Evolutionary conservation across 2,888 invertebrate species (phyloP).

Genomic region (Drosophila niveifrons): DNA sequence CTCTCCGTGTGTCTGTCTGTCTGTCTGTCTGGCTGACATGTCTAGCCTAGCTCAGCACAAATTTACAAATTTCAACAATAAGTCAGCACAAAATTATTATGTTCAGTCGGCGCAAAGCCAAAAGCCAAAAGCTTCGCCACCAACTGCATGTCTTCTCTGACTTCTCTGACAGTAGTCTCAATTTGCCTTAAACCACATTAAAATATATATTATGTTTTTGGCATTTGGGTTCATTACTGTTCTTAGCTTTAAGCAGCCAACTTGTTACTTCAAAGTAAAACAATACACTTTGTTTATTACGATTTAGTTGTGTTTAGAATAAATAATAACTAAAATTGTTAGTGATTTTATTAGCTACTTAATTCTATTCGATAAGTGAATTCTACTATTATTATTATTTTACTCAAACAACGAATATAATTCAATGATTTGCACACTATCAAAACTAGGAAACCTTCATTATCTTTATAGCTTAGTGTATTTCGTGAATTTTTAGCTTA

Average conservation of each 20-base stretch:
- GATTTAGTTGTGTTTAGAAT: too few relatives aligned
- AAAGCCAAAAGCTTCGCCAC: conserved; percentile 29
- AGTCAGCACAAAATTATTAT: conserved; percentile 77
- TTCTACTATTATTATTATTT: too few relatives aligned
- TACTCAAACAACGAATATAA: too few relatives aligned
- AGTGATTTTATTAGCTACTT: too few relatives aligned
- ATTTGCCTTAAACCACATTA: not conserved
- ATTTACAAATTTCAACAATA: conserved; percentile 79
- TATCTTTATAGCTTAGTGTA: too few relatives aligned
- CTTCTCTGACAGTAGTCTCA: conserved; percentile 19
- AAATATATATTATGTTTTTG: not conserved
- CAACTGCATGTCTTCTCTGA: conserved; percentile 10
- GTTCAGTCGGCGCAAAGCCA: conserved; percentile 41
- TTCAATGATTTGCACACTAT: too few relatives aligned
- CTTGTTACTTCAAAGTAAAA: not conserved
- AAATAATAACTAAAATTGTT: too few relatives aligned
- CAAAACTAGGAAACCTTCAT: too few relatives aligned
- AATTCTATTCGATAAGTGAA: too few relatives aligned
- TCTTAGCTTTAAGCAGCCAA: not conserved
- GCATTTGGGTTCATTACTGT: not conserved
- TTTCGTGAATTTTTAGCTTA: too few relatives aligned
- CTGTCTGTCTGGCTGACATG: conserved; percentile 29
- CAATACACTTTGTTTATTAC: too few relatives aligned
- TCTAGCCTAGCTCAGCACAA: conserved; percentile 64
- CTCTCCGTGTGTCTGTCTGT: conserved; percentile 22